A percentile compares a stretch with the other conserved stretches of the same genome.
Conservation (phyloP, 2,888 invertebrate species). For the Seladonia tumulorum region DNA sequence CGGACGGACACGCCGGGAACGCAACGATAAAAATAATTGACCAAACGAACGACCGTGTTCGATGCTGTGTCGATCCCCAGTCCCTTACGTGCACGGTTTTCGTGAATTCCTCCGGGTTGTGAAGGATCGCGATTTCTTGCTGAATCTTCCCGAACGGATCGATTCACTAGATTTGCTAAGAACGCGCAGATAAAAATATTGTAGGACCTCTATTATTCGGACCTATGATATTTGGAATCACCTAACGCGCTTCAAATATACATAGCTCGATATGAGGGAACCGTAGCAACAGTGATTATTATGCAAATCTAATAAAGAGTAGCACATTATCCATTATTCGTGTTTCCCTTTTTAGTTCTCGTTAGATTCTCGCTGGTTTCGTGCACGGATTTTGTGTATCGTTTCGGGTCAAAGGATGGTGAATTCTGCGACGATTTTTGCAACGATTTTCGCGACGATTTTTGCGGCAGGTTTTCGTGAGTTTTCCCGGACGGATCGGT, state of each 20-base stretch:
- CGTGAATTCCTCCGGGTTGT: not conserved
- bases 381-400: not conserved
- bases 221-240: too few relatives aligned
- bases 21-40: constrained; percentile 54
- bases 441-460: not conserved
- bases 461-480: not conserved
- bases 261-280: not conserved
- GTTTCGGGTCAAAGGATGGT: too few relatives aligned
- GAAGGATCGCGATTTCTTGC: not conserved
- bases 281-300: not conserved
- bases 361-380: not conserved
- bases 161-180: not conserved
- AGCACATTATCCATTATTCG: too few relatives aligned
- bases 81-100: constrained; percentile 12
- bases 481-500: not conserved
- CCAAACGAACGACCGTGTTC: not conserved
- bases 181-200: not conserved
- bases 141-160: not conserved
- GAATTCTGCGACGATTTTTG: too few relatives aligned
- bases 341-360: not conserved
- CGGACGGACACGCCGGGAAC: constrained; percentile 26
- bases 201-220: too few relatives aligned
- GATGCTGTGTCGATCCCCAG: not conserved
- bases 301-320: not conserved
- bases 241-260: too few relatives aligned